Evolutionary conservation across 2,888 invertebrate genomes (phyloP).

Genomic region (Ophonus ardosiacus): DNA sequence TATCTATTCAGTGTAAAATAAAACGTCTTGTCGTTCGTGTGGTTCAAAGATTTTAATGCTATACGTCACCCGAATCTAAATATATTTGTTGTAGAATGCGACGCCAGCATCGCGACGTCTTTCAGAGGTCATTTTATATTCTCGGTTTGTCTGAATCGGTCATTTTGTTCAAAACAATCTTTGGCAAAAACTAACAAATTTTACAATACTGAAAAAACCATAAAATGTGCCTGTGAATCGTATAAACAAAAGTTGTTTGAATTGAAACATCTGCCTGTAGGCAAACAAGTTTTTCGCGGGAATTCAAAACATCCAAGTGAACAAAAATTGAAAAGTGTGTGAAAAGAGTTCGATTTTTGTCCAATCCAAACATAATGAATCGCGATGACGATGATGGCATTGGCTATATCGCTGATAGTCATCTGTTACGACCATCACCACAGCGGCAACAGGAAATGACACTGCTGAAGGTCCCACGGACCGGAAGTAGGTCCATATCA

Average conservation of each 20-base stretch:
- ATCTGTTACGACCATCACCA: conserved; percentile 76
- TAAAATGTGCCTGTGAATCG: background rate
- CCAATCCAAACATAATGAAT: conserved; percentile 68
- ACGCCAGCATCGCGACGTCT: conserved; percentile 56
- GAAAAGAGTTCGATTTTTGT: conserved; percentile 52
- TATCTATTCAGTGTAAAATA: conserved; percentile 3
- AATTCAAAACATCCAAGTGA: too few relatives aligned
- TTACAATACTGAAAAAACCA: background rate
- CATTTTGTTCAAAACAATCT: conserved; percentile 23
- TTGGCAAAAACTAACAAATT: background rate
- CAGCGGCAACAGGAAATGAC: conserved; percentile 73
- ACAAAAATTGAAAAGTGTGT: conserved; percentile 44
- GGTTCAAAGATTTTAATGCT: conserved; percentile 31
- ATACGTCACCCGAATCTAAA: conserved; percentile 57
- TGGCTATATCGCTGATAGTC: conserved; percentile 78
- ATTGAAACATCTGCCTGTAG: background rate
- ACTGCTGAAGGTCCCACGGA: conserved; percentile 75
- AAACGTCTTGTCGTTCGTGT: conserved; percentile 33
- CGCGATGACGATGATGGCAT: conserved; percentile 76
- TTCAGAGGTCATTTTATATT: conserved; percentile 59
- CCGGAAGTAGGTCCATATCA: conserved; percentile 74
- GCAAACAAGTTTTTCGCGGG: background rate
- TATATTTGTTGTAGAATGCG: conserved; percentile 59
- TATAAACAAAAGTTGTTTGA: background rate
- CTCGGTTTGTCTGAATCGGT: conserved; percentile 17